A percentile compares a stretch with the other conserved stretches of the same genome.
Evolutionary conservation across 2,888 invertebrate species (phyloP).

Genomic region (Didymodactylos carnosus): DNA sequence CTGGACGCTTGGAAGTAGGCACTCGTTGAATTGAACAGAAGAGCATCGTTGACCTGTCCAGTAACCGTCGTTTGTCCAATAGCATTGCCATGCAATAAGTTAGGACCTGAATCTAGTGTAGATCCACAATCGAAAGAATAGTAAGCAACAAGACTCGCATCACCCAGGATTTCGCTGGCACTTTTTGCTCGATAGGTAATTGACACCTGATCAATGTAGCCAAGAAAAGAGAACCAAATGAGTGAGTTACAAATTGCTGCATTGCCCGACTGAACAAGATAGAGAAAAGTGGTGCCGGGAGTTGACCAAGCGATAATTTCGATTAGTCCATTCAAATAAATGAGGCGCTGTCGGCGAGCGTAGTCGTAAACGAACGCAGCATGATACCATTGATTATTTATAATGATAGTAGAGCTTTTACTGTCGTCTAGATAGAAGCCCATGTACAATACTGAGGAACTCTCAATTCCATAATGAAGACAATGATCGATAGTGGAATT

Average conservation of each 20-base stretch:
- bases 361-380: not conserved
- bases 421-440: not conserved
- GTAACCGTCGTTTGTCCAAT: not conserved
- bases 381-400: not conserved
- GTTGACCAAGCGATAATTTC: not conserved
- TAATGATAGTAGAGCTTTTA: not conserved
- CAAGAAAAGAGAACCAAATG: not conserved
- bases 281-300: no score
- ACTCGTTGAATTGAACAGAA: not conserved
- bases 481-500: not conserved
- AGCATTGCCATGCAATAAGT: not conserved
- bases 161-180: not conserved
- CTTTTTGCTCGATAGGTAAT: not conserved
- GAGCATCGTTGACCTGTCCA: not conserved
- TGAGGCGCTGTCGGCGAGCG: not conserved
- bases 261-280: not conserved
- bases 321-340: not conserved
- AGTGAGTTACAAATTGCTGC: not conserved
- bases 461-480: not conserved
- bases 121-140: not conserved
- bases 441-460: not conserved
- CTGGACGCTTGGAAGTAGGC: no score
- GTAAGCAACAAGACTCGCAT: not conserved
- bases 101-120: not conserved
- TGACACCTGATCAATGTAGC: not conserved